phyloP scores from a whole-genome alignment of 1,140 invertebrate species.

The Euglossa dilemma region DNA sequence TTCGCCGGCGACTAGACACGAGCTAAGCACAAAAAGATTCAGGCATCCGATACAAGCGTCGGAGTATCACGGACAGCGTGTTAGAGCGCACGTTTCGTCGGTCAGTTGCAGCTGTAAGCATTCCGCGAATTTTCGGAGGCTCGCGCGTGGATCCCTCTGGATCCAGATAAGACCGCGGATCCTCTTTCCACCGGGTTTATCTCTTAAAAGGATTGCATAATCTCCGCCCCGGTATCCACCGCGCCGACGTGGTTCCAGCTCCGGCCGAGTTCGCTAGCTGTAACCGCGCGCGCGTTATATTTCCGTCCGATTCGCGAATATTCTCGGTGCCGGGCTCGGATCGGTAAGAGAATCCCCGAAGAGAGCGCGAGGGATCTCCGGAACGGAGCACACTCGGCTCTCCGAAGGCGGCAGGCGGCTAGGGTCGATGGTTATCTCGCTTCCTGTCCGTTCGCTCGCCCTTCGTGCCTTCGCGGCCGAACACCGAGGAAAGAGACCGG shows the following conservation, averaged over 20 bases:
- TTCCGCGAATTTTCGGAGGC: conserved; percentile 59
- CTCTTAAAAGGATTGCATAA: conserved; percentile 26
- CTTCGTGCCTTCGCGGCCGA: conserved; percentile 56
- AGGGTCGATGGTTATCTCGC: conserved; percentile 73
- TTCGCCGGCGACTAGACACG: conserved; percentile 60
- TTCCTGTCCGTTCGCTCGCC: conserved; percentile 70
- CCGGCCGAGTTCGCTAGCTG: too few species aligned
- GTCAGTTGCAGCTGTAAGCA: conserved; percentile 44
- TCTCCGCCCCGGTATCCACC: neutral
- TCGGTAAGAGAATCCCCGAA: conserved; percentile 35
- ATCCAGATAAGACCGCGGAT: conserved; percentile 15
- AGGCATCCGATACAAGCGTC: conserved; percentile 41
- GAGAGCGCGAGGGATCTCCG: conserved; percentile 37
- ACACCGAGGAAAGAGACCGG: conserved; percentile 33
- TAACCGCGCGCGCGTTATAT: neutral
- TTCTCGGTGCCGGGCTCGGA: conserved; percentile 41
- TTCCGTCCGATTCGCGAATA: conserved; percentile 29
- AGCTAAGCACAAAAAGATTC: conserved; percentile 67
- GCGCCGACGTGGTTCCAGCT: too few species aligned
- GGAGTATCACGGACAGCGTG: neutral
- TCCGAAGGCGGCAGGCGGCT: conserved; percentile 61
- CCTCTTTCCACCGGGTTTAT: conserved; percentile 37
- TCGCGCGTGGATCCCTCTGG: neutral
- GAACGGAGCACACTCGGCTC: conserved; percentile 58
- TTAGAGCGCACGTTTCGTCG: conserved; percentile 17